Conservation (phyloP, 2,113 vertebrate species). For the Rhinogobius similis region DNA sequence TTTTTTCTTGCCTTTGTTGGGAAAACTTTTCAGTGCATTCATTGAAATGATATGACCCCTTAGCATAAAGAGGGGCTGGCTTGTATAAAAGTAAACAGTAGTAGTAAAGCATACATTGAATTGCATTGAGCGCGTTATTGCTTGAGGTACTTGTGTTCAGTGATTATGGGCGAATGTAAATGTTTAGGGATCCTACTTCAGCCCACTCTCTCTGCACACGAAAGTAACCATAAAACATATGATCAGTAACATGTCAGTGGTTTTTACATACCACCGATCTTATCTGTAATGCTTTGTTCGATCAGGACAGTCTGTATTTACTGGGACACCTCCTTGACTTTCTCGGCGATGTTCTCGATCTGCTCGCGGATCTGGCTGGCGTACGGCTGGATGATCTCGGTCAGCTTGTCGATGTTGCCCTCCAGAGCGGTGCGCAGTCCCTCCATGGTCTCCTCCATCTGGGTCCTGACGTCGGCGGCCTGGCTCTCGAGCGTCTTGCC, state of each 20-base stretch:
- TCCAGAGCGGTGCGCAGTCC: conserved; percentile 71
- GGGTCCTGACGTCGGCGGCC: conserved; percentile 62
- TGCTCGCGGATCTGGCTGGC: conserved; percentile 73
- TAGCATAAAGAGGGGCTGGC: not conserved
- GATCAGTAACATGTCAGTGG: conserved; percentile 56
- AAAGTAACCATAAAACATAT: conserved; percentile 33
- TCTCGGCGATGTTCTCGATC: conserved; percentile 68
- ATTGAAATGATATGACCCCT: conserved; percentile 47
- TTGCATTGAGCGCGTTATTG: conserved; percentile 30
- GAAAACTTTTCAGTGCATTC: conserved; percentile 53
- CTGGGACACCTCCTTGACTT: conserved; percentile 61
- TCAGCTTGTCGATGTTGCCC: conserved; percentile 71
- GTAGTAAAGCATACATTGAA: conserved; percentile 44
- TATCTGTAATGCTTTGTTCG: conserved; percentile 10
- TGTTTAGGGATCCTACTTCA: not conserved
- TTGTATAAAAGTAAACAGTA: conserved; percentile 35
- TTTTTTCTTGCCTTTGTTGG: not conserved
- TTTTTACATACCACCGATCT: conserved; percentile 1
- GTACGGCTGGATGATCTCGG: conserved; percentile 66
- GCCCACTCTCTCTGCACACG: conserved; percentile 28
- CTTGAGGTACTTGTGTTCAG: conserved; percentile 37
- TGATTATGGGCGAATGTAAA: conserved; percentile 29
- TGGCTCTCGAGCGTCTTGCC: conserved; percentile 69
- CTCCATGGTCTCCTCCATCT: conserved; percentile 71
- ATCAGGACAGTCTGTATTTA: conserved; percentile 39